Base-by-base conservation (phyloP, 1,140 invertebrate genomes). In the Chironomus tepperi region DNA sequence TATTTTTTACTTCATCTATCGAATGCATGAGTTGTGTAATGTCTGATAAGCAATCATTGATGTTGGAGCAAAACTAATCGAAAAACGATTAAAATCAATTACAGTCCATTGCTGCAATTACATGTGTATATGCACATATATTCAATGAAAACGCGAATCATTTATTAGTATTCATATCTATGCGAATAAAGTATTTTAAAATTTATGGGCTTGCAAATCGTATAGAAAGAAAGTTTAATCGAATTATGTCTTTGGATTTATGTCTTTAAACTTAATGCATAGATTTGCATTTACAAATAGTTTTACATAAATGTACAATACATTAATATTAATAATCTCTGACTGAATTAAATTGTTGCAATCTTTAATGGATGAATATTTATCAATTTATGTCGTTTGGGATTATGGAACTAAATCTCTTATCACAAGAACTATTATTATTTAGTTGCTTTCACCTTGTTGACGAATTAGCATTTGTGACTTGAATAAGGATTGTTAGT, bases 61-160 rank as follows among this genome's bases (percentile, higher is more conserved):
- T 34, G 24, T 34, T 34, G 24, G 24, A 34, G 24, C 24, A 34
- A 34, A 34, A 34, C 24, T 34, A 70, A 67, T 67, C 64, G 64
- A 67, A 67, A 67, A 70, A 9, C 65, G 65, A 70, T 70, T 70
- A 70, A 70, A 70, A 70, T 70, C 65, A 70, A 70, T 70, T 70
- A 57, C 12, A n/a, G 47, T 34, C 24, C 24, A 34, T 34, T 34
- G 24, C 24, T 34, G 47, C 47, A 57, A 57, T 12, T 57, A n/a
- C 47, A 57, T 57, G 47, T 57, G 47, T 57, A 16, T 9, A 70
- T 57, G 9, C 47, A 70, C 65, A 70, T 19, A 18, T 70, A 70
- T 70, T 18, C 9, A 19, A 21, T 70, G 19, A 19, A 21, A 18
- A n/a, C n/a, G 65, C 65, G 19, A 19, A 70, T 19, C 65, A 21